Percentiles rank a stretch among this genome's conserved stretches.
Evolutionary conservation across 1,140 invertebrate genomes (phyloP).

Genomic region (Antheraea mylitta): DNA sequence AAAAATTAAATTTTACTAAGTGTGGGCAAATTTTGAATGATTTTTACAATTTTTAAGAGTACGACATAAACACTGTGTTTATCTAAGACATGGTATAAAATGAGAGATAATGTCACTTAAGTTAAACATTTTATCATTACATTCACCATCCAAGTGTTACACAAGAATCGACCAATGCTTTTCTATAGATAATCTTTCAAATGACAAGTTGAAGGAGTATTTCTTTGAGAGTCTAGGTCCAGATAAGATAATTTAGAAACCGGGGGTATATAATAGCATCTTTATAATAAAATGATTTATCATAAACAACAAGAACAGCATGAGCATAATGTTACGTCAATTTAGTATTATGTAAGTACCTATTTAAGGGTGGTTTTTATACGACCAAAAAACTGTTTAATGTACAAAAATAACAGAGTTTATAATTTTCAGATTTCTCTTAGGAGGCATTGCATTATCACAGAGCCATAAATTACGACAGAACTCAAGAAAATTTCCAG

Average conservation of each 20-base stretch:
- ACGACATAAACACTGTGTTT: neutral
- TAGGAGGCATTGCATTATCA: neutral
- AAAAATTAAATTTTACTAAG: neutral
- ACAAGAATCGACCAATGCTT: neutral
- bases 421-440: neutral
- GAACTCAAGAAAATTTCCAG: conserved; percentile 57
- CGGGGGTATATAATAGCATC: neutral
- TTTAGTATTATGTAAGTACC: neutral
- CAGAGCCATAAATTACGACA: conserved; percentile 1
- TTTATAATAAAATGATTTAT: neutral
- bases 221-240: neutral
- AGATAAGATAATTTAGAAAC: neutral
- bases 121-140: neutral
- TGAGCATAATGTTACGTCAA: neutral
- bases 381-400: neutral
- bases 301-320: neutral
- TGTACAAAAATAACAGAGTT: neutral
- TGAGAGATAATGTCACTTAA: neutral
- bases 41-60: neutral
- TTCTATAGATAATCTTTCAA: neutral
- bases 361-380: neutral
- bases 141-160: neutral
- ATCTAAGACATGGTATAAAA: neutral
- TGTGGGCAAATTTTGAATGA: neutral
- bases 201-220: neutral